phyloP scores from a whole-genome alignment of 1,140 invertebrate genomes.

The Wiebesia pumilae region DNA sequence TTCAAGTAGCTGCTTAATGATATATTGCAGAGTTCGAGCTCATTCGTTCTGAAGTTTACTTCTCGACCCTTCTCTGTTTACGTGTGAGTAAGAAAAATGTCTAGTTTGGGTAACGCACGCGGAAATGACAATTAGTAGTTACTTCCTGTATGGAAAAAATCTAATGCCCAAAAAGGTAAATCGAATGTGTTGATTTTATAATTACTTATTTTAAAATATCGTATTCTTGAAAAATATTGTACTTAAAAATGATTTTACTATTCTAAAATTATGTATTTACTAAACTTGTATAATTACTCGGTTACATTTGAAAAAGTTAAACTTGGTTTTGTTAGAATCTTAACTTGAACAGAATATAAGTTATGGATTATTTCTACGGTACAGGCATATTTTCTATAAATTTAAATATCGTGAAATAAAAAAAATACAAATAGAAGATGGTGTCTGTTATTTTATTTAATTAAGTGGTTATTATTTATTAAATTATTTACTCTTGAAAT shows the following conservation, averaged over 20 bases:
- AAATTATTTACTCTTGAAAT: too few relatives aligned
- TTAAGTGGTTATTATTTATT: too few relatives aligned
- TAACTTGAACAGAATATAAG: too few relatives aligned
- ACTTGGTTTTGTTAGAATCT: too few relatives aligned
- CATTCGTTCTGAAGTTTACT: constrained; percentile 48
- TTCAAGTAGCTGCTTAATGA: constrained; percentile 59
- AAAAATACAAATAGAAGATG: too few relatives aligned
- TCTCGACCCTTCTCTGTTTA: constrained; percentile 56
- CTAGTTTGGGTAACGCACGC: constrained; percentile 56
- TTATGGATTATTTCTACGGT: too few relatives aligned
- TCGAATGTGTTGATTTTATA: not conserved
- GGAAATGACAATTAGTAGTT: constrained; percentile 64
- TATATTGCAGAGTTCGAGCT: constrained; percentile 58
- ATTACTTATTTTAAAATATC: not conserved
- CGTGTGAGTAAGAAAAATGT: constrained; percentile 58
- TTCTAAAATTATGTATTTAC: not conserved
- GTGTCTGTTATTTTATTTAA: too few relatives aligned
- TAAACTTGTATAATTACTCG: too few relatives aligned
- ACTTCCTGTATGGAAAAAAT: constrained; percentile 1
- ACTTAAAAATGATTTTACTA: not conserved
- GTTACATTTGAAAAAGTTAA: too few relatives aligned
- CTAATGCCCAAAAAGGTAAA: not conserved
- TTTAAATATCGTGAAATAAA: too few relatives aligned
- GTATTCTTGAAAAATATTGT: not conserved
- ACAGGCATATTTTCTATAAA: too few relatives aligned